Base-by-base conservation (phyloP, 2,113 vertebrate species). In the Petrocephalus microphthalmus region DNA sequence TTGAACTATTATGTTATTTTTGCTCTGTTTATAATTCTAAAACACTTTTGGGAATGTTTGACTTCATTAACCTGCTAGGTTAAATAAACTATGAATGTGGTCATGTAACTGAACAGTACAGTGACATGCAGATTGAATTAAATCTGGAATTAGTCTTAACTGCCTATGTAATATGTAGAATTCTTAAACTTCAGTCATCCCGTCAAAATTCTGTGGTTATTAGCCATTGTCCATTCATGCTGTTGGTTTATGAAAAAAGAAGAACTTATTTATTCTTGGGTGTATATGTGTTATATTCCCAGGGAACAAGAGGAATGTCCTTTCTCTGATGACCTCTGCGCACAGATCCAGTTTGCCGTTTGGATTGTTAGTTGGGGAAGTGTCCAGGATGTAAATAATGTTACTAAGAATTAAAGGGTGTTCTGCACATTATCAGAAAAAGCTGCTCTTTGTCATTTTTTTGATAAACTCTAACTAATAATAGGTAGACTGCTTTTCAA, bases 181-280 rank as follows among this genome's bases (percentile, higher is more conserved):
- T 13, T 25, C 84, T 56, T 19, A 19, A 54, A 82, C 11, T 29
- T n/a, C n/a, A 29, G 86, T 51, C 67, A 2, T 74, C 67, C 57
- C 45, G 29, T 87, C 6, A n/a, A 64, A 47, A 45, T 22, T 7
- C 7, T 15, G 42, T n/a, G 19, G 60, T 51, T 29, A 49, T 87
- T 51, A 51, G 60, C 47, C 60, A 29, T 67, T 78, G 47, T 67
- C 29, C 3, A 49, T 45, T 88, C 60, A 47, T 49, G 19, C 25
- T 67, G 22, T 54, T 42, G 78, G n/a, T 49, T 83, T 84, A 81
- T 29, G 42, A 3, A 71, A 84, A 88, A 20, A 84, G 71, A 64
- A 13, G 22, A 81, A 83, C 45, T 82, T 87, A 82, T 82, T 87
- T 87, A 89, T 89, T 83, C 11, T 54, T 87, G 37, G 15, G 37